Percentiles rank a stretch among this genome's conserved stretches.
Evolutionary conservation across 2,113 vertebrate species (phyloP).

Genomic region (Hypanus sabinus): DNA sequence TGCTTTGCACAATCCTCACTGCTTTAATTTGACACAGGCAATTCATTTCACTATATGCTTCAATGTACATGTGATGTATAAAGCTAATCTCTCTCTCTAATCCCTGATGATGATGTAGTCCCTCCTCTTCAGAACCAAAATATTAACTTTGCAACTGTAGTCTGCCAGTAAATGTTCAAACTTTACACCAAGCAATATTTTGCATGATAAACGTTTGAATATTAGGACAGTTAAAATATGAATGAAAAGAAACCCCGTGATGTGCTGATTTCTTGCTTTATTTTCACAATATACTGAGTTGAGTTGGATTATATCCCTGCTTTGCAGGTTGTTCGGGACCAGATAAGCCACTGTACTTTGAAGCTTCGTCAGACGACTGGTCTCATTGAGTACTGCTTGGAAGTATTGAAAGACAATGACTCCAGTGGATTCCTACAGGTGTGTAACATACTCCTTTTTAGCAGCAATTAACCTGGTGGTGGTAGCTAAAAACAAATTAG

Average conservation of each 20-base stretch:
- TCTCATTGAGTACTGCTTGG: constrained; percentile 94
- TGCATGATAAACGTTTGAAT: neutral
- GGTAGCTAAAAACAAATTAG: too few relatives aligned
- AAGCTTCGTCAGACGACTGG: constrained; percentile 96
- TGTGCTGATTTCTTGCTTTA: neutral
- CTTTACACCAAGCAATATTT: neutral
- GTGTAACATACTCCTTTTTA: constrained; percentile 38
- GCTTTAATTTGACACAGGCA: too few relatives aligned
- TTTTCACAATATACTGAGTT: neutral
- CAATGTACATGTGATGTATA: too few relatives aligned
- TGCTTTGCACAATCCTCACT: too few relatives aligned
- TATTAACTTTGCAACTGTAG: too few relatives aligned
- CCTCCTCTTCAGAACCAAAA: too few relatives aligned
- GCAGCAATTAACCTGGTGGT: neutral
- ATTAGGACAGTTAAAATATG: neutral
- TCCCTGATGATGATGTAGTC: too few relatives aligned
- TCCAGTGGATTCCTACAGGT: constrained; percentile 95
- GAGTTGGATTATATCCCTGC: constrained; percentile 1
- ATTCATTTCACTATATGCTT: too few relatives aligned
- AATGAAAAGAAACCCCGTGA: neutral
- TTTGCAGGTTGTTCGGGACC: constrained; percentile 86
- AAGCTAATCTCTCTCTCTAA: too few relatives aligned
- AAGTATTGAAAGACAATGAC: constrained; percentile 94
- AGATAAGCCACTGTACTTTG: constrained; percentile 96
- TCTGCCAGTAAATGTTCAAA: neutral